Evolutionary conservation across 1,140 invertebrate species (phyloP), one percentile per base, ranked within the genome.

Genomic region (Samia ricini): DNA sequence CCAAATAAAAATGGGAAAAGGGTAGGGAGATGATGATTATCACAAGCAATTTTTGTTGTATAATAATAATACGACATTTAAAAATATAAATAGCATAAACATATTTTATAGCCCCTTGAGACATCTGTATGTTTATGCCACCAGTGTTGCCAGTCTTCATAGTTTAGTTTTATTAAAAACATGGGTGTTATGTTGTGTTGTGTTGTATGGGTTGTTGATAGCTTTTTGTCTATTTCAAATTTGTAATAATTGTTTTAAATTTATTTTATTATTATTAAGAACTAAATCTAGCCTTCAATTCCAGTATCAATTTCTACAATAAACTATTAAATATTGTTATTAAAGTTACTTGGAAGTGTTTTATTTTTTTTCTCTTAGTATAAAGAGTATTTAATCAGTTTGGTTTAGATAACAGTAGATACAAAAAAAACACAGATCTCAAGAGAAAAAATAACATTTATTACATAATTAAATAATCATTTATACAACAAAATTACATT

Each of bases 281-380:
- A 68, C 69, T 79, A 72, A 78, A 79, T 85, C 73, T 81, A 76
- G 81, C 75, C 80, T 82, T 82, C 80, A 79, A 89, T 89, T 89
- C 84, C 86, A 89, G 74, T 86, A 80, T 81, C 71, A 69, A 82
- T 82, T 85, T 86, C 72, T 87, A 85, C 76, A 83, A 82, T 87
- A 83, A 81, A 75, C 74, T 66, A 78, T 72, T 75, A 73, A 83
- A 83, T 79, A 83, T 81, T 81, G 76, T 79, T 78, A 74, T 78
- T 72, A 60, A 76, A 51, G 69, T 54, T 20, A 55, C 22, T 52
- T 52, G 12, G 0, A 1, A 22, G 26, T 61, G 58, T 74, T 74
- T 76, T 61, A 71, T 68, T 70, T 68, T 26, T 23, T 15, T 23
- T 56, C 10, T 4, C 52, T 55, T 6, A 55, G 23, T 19, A 22